These are phyloP conservation scores for Terrapene triunguis DNA, from an alignment of 2,113 vertebrate species.

Conservation along the genomic window DNA sequence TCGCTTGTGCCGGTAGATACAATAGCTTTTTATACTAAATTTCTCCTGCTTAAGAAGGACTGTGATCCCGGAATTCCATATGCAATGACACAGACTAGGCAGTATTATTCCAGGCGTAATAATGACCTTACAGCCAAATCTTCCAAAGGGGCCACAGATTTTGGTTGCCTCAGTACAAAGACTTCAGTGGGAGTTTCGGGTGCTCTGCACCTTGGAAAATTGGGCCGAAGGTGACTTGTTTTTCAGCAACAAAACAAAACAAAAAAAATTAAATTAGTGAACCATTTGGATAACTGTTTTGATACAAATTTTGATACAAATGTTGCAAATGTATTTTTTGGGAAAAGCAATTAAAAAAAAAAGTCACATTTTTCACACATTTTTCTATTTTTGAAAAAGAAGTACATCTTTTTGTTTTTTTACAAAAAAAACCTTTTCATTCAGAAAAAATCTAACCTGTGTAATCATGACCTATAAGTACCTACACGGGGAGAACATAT, in stretches of 20 bases:
- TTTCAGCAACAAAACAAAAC: too few relatives aligned
- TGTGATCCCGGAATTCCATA: background rate
- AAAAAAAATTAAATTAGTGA: background rate
- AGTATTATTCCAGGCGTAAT: too few relatives aligned
- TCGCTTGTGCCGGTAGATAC: too few relatives aligned
- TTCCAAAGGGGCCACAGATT: background rate
- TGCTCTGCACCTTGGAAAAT: constrained; percentile 17
- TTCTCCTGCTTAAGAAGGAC: too few relatives aligned
- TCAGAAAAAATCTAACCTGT: background rate
- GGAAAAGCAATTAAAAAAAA: background rate
- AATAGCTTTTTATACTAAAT: too few relatives aligned
- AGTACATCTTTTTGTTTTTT: background rate
- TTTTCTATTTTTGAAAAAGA: background rate
- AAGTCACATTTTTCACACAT: background rate
- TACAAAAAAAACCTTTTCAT: background rate
- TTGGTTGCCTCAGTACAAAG: background rate
- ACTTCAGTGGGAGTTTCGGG: background rate
- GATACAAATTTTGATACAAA: background rate
- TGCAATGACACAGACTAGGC: background rate
- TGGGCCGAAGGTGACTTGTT: background rate
- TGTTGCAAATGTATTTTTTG: background rate
- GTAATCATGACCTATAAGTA: background rate
- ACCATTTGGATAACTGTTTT: background rate
- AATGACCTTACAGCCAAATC: too few relatives aligned
- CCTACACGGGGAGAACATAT: background rate